Conservation (phyloP, 2,113 vertebrate species). For the Halcyon senegalensis region DNA sequence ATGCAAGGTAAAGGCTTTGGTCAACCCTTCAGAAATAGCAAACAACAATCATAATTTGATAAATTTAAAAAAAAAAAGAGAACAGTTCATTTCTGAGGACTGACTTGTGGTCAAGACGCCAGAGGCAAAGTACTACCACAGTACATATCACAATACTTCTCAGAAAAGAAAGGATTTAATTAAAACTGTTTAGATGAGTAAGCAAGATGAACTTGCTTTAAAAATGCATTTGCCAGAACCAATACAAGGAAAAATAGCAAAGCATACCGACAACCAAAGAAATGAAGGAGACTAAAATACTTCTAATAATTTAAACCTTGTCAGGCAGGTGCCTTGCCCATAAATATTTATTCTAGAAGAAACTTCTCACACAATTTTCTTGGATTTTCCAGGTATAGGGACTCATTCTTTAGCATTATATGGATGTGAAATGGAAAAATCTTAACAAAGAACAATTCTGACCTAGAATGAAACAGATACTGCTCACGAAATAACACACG, state of each 20-base stretch:
- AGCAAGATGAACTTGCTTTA: background rate
- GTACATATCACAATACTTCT: background rate
- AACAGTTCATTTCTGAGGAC: background rate
- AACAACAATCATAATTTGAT: background rate
- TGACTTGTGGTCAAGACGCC: background rate
- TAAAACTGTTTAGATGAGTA: background rate
- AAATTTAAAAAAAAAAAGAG: background rate
- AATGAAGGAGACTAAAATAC: background rate
- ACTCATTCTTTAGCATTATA: background rate
- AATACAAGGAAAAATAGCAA: background rate
- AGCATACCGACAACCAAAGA: background rate
- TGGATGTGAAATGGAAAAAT: background rate
- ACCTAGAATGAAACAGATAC: background rate
- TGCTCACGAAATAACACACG: background rate
- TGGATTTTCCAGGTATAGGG: background rate
- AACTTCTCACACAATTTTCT: background rate
- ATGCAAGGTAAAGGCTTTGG: background rate
- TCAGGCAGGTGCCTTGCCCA: background rate
- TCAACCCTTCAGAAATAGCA: background rate
- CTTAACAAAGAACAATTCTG: background rate
- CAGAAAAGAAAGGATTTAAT: background rate
- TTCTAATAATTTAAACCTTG: background rate
- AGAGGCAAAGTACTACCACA: background rate
- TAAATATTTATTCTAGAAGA: background rate
- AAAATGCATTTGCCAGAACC: background rate